phyloP scores from a whole-genome alignment of 2,888 invertebrate genomes.

The Reticulitermes lucifugus region DNA sequence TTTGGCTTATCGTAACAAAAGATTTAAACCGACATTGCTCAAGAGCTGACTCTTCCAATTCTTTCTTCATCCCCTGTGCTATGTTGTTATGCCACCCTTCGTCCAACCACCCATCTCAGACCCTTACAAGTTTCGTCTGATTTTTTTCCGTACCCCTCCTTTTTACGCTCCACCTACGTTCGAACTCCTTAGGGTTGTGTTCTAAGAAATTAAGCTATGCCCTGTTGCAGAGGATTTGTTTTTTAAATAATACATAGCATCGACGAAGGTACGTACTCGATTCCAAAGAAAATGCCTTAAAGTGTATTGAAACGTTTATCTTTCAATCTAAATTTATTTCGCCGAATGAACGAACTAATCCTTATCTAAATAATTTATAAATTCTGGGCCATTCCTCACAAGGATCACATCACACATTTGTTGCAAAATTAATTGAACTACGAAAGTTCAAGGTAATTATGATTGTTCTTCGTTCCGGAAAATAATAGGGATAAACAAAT shows the following conservation, averaged over 20 bases:
- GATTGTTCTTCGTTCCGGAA: too few species aligned
- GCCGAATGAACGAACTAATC: too few species aligned
- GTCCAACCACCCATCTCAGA: neutral
- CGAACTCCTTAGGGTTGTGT: neutral
- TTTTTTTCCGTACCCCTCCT: neutral
- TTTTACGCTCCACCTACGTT: conserved; percentile 4
- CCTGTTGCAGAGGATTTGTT: neutral
- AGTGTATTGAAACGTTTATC: neutral
- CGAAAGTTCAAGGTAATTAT: too few species aligned
- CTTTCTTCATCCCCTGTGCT: conserved; percentile 43
- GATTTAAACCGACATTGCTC: conserved; percentile 50
- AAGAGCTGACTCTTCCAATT: conserved; percentile 47
- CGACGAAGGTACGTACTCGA: neutral
- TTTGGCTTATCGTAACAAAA: conserved; percentile 24
- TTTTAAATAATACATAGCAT: conserved; percentile 17
- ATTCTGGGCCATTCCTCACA: too few species aligned
- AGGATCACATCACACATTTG: too few species aligned
- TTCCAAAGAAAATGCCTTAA: neutral
- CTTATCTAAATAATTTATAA: too few species aligned
- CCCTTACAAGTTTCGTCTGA: conserved; percentile 17
- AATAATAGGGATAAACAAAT: too few species aligned
- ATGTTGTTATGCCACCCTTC: conserved; percentile 1
- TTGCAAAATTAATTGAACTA: too few species aligned
- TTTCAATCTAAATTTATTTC: too few species aligned
- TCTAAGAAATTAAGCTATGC: conserved; percentile 16